phyloP scores from a whole-genome alignment of 2,113 vertebrate species.

The Fulmarus glacialis region DNA sequence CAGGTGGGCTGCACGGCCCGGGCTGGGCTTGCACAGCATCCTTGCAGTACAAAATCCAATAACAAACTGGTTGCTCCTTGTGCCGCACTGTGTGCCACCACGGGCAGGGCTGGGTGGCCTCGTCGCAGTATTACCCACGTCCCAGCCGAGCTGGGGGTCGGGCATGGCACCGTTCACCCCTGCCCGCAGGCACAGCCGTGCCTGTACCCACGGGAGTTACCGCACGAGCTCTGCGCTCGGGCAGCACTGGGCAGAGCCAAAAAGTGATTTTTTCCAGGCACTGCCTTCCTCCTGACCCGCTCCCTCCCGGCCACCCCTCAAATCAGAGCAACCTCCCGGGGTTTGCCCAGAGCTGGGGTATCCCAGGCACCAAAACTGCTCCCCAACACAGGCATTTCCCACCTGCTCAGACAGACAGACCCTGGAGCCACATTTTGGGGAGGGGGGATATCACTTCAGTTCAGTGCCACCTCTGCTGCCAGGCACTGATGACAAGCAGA shows the following conservation, averaged over 20 bases:
- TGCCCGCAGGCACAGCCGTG: not conserved
- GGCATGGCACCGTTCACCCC: not conserved
- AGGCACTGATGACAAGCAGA: not conserved
- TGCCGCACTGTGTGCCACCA: rapidly evolving
- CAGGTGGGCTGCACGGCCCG: not conserved
- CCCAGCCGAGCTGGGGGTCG: not conserved
- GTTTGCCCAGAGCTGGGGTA: not conserved
- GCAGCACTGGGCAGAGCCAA: not conserved
- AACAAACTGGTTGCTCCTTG: not conserved
- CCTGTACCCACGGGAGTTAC: not conserved
- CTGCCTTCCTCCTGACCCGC: not conserved
- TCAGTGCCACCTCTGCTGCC: not conserved
- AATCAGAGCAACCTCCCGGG: not conserved
- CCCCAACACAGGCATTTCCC: not conserved
- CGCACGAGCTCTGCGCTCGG: rapidly evolving
- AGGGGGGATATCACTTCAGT: not conserved
- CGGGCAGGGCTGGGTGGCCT: not conserved
- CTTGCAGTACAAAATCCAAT: rapidly evolving
- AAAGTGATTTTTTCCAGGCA: not conserved
- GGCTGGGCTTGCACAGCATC: rapidly evolving
- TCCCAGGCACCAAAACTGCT: not conserved
- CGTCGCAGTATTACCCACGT: rapidly evolving
- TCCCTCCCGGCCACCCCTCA: rapidly evolving
- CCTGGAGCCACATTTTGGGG: not conserved
- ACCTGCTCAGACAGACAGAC: not conserved